phyloP scores from a whole-genome alignment of 2,113 vertebrate genomes.

The Pelecanoides urinatrix region DNA sequence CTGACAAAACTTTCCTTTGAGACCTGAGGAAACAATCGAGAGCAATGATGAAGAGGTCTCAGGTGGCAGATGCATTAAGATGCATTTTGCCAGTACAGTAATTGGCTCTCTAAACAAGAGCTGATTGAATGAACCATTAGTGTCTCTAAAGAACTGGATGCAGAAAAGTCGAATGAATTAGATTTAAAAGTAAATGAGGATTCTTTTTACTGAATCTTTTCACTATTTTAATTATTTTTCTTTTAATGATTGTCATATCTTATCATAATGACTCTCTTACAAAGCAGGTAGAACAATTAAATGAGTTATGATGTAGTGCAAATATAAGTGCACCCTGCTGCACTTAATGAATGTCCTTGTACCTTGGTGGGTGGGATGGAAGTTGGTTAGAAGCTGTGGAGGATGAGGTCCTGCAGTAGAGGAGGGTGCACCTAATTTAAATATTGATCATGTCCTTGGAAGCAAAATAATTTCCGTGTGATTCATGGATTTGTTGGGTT shows the following conservation, averaged over 20 bases:
- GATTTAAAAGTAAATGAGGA: neutral
- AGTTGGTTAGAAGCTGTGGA: neutral
- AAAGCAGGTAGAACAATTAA: neutral
- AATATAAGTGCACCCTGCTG: neutral
- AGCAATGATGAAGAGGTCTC: neutral
- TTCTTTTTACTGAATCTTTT: neutral
- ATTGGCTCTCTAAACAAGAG: neutral
- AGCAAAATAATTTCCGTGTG: neutral
- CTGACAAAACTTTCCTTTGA: neutral
- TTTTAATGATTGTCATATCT: neutral
- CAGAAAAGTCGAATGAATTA: neutral
- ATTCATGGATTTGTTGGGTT: neutral
- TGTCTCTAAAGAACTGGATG: neutral
- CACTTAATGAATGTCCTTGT: neutral
- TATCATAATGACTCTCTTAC: neutral
- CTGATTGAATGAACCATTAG: neutral
- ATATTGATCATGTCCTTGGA: neutral
- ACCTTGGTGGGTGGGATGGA: neutral
- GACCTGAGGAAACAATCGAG: neutral
- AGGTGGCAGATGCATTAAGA: neutral
- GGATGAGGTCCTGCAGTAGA: neutral
- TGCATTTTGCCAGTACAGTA: neutral
- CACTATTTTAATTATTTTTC: neutral
- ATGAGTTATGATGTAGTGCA: neutral
- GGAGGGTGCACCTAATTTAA: neutral